Evolutionary conservation across 35 echinoderm and acorn worm species (phyloP).

Genomic region (Lytechinus pictus): DNA sequence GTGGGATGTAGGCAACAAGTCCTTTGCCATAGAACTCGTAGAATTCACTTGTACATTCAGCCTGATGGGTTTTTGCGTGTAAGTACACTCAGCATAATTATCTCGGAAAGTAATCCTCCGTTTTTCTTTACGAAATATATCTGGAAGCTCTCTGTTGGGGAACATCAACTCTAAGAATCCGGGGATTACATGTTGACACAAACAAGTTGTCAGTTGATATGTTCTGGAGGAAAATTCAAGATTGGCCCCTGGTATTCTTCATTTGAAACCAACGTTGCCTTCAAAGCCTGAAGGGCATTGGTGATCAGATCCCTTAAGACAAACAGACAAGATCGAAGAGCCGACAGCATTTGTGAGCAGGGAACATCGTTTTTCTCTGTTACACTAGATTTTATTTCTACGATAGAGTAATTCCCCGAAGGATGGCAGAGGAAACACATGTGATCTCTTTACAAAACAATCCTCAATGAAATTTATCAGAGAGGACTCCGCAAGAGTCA

Average conservation of each 20-base stretch:
- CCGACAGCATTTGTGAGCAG: not conserved
- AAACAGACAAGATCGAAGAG: not conserved
- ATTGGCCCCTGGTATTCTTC: not conserved
- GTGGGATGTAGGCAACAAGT: not conserved
- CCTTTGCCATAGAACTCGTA: not conserved
- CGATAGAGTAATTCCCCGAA: not conserved
- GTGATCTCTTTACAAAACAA: not conserved
- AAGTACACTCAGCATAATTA: not conserved
- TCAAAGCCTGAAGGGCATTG: not conserved
- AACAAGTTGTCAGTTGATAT: not conserved
- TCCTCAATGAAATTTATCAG: not conserved
- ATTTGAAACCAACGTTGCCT: not conserved
- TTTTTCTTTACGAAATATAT: not conserved
- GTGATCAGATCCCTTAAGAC: not conserved
- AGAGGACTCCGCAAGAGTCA: conserved; percentile 8
- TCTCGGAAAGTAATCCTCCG: not conserved
- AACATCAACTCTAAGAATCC: not conserved
- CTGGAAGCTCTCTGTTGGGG: not conserved
- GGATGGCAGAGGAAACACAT: conserved; percentile 1
- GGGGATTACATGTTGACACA: conserved; percentile 2
- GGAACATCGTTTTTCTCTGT: not conserved
- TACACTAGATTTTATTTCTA: not conserved
- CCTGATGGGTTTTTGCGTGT: not conserved
- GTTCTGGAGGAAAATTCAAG: not conserved
- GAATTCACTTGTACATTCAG: not conserved